Percentiles rank a stretch among this genome's conserved stretches.
Evolutionary conservation across 2,797 vertebrate genomes (phyloP).

Genomic region (Gobionotothen gibberifrons): DNA sequence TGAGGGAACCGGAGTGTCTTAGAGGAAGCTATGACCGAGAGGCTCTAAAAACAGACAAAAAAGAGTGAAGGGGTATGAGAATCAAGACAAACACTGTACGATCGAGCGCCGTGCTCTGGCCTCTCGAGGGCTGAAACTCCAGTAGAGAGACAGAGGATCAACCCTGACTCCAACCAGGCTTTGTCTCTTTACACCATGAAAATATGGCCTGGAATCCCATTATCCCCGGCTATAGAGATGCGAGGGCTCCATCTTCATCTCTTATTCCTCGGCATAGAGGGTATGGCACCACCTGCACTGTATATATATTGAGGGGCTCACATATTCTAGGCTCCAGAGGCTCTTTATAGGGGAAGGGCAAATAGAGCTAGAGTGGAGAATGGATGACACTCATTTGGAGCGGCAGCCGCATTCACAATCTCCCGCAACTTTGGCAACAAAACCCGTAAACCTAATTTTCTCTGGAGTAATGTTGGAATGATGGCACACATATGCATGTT

Average conservation of each 20-base stretch:
- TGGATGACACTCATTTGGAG: slow-evolving; percentile 54
- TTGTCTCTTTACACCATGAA: slow-evolving; percentile 73
- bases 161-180: slow-evolving; percentile 66
- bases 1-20: neutral
- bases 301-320: slow-evolving; percentile 22
- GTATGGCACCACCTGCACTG: slow-evolving; percentile 48
- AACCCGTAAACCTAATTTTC: slow-evolving; percentile 45
- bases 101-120: slow-evolving; percentile 30
- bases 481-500: slow-evolving; percentile 12
- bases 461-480: slow-evolving; percentile 8
- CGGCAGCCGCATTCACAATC: slow-evolving; percentile 33
- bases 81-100: slow-evolving; percentile 46
- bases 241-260: slow-evolving; percentile 65
- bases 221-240: slow-evolving; percentile 67
- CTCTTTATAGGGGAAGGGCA: slow-evolving; percentile 67
- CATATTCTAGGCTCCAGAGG: slow-evolving; percentile 55
- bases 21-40: neutral
- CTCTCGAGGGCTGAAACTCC: slow-evolving; percentile 51
- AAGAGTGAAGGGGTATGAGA: slow-evolving; percentile 33
- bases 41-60: slow-evolving; percentile 7
- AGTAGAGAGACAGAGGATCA: slow-evolving; percentile 70
- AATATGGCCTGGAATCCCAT: slow-evolving; percentile 76
- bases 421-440: slow-evolving; percentile 49
- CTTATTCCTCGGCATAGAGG: slow-evolving; percentile 48
- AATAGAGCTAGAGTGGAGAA: slow-evolving; percentile 43